These are phyloP conservation scores for Lysandra coridon DNA, from an alignment of 2,888 invertebrate species.

Conservation along the genomic window DNA sequence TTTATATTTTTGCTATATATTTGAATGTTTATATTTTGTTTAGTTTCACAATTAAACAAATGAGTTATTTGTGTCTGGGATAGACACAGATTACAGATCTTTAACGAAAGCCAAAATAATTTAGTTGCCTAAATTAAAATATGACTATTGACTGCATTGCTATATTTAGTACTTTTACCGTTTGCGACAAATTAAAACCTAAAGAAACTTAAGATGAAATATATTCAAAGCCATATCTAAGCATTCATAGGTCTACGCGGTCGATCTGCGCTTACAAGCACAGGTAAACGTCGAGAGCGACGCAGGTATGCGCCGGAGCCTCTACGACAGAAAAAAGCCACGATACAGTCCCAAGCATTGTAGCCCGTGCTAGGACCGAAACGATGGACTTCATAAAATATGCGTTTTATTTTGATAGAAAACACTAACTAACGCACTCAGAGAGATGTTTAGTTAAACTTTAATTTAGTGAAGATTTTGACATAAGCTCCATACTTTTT, in stretches of 20 bases:
- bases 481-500: too few relatives aligned
- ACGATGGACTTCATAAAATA: slow-evolving; percentile 31
- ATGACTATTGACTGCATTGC: too few relatives aligned
- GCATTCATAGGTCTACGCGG: slow-evolving; percentile 45
- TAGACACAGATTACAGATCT: too few relatives aligned
- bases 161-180: too few relatives aligned
- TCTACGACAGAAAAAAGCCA: slow-evolving; percentile 55
- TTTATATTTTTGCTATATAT: background rate
- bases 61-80: too few relatives aligned
- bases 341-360: slow-evolving; percentile 69
- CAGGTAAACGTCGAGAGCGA: slow-evolving; percentile 68
- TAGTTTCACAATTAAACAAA: too few relatives aligned
- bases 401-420: background rate
- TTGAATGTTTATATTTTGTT: background rate
- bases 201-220: background rate
- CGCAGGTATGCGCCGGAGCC: slow-evolving; percentile 64
- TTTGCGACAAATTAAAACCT: too few relatives aligned
- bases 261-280: slow-evolving; percentile 58
- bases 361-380: slow-evolving; percentile 48
- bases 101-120: too few relatives aligned
- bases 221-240: slow-evolving; percentile 48
- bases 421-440: background rate
- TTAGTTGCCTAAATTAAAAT: too few relatives aligned
- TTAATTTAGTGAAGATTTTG: too few relatives aligned
- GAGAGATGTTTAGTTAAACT: too few relatives aligned